Percentiles rank a stretch among this genome's conserved stretches.
phyloP scores from a whole-genome alignment of 2,888 invertebrate species.

The Acronicta aceris region DNA sequence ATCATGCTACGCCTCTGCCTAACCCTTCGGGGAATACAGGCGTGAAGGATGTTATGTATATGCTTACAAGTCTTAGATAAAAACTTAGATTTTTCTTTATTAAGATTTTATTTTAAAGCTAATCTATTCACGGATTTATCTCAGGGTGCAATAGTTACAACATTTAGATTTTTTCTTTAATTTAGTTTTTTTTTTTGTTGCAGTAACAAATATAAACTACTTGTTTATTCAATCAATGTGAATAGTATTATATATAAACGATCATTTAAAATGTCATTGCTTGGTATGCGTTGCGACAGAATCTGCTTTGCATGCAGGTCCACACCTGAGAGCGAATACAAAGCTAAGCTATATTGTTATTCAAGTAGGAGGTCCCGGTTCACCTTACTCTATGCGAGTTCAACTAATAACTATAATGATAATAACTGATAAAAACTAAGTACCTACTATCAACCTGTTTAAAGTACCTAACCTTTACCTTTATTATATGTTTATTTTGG shows the following conservation, averaged over 20 bases:
- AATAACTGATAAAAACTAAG: slow-evolving; percentile 40
- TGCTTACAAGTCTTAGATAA: too few species aligned
- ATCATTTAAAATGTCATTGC: slow-evolving; percentile 60
- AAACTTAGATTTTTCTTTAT: too few species aligned
- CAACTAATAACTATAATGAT: slow-evolving; percentile 59
- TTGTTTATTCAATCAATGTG: slow-evolving; percentile 27
- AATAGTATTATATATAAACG: slow-evolving; percentile 44
- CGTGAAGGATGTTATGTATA: too few species aligned
- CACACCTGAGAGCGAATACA: slow-evolving; percentile 66
- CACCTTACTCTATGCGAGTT: slow-evolving; percentile 63
- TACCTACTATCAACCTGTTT: slow-evolving; percentile 41
- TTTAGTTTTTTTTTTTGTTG: background rate
- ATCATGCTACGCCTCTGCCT: too few species aligned
- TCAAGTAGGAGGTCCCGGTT: slow-evolving; percentile 75
- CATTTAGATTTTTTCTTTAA: too few species aligned
- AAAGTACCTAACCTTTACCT: slow-evolving; percentile 7
- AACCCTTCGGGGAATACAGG: too few species aligned
- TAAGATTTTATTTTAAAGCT: too few species aligned
- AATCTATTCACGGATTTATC: too few species aligned
- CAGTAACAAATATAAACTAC: slow-evolving; percentile 24
- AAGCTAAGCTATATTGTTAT: slow-evolving; percentile 70
- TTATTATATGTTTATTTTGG: slow-evolving; percentile 17
- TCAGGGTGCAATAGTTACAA: too few species aligned
- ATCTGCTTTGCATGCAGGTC: slow-evolving; percentile 74
- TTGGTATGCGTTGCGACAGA: slow-evolving; percentile 76